Evolutionary conservation across 2,888 invertebrate species (phyloP).

Genomic region (Drosophila testacea): DNA sequence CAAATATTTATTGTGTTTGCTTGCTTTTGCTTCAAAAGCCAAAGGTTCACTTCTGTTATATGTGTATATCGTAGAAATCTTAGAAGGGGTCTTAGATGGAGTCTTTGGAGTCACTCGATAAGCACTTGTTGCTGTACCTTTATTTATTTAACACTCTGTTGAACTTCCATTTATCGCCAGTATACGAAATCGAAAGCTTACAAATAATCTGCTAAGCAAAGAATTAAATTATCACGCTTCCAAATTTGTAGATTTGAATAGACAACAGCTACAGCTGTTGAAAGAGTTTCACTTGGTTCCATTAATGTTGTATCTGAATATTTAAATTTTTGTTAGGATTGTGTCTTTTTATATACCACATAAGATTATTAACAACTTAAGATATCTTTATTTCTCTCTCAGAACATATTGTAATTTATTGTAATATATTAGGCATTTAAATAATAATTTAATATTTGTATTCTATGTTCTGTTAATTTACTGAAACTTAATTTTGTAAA

Average conservation of each 20-base stretch:
- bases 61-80: slow-evolving; percentile 10
- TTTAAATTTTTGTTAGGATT: too few species aligned
- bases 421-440: too few species aligned
- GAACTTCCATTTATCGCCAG: slow-evolving; percentile 37
- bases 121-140: slow-evolving; percentile 8
- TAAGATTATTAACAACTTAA: too few species aligned
- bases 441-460: too few species aligned
- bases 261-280: background rate
- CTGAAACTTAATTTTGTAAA: too few species aligned
- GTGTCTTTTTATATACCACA: too few species aligned
- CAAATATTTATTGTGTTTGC: slow-evolving; percentile 50
- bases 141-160: slow-evolving; percentile 35
- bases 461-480: too few species aligned
- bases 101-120: slow-evolving; percentile 17
- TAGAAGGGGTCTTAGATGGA: background rate
- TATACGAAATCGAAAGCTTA: slow-evolving; percentile 22
- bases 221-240: slow-evolving; percentile 48
- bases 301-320: background rate
- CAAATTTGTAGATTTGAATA: slow-evolving; percentile 4
- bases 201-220: slow-evolving; percentile 15
- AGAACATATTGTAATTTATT: too few species aligned
- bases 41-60: background rate
- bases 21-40: background rate
- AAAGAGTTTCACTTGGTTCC: background rate
- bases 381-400: too few species aligned